A percentile compares a stretch with the other conserved stretches of the same genome.
These are phyloP conservation scores for Ancistrus triradiatus DNA, from an alignment of 2,113 vertebrate genomes.

Conservation along the genomic window DNA sequence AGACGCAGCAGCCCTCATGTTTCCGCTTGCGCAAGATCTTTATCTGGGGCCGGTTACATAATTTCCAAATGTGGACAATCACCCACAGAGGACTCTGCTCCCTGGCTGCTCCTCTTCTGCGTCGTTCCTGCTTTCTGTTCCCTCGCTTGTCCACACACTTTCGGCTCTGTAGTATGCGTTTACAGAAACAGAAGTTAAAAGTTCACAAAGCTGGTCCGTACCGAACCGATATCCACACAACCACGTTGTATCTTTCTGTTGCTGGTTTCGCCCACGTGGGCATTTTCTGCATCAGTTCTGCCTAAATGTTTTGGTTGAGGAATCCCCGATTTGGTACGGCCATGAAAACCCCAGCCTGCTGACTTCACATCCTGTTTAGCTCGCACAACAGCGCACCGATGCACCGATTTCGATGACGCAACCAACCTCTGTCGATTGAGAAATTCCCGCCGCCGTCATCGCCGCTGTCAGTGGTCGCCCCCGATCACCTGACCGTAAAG, in stretches of 20 bases:
- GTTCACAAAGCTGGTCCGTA: too few species aligned
- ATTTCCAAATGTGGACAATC: conserved; percentile 28
- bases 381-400: neutral
- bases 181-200: too few species aligned
- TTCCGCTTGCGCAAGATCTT: conserved; percentile 36
- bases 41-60: conserved; percentile 59
- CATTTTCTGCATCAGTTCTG: conserved; percentile 6
- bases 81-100: too few species aligned
- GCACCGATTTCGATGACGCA: neutral
- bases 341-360: conserved; percentile 24
- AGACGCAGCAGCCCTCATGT: conserved; percentile 10
- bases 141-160: too few species aligned
- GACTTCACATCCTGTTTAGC: conserved; percentile 51
- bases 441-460: conserved; percentile 47
- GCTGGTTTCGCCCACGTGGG: neutral
- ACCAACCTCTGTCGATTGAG: conserved; percentile 44
- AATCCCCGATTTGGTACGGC: conserved; percentile 20
- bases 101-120: too few species aligned
- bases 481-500: conserved; percentile 60
- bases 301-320: conserved; percentile 10
- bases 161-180: too few species aligned
- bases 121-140: too few species aligned
- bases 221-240: conserved; percentile 3
- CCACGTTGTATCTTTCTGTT: neutral
- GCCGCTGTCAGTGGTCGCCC: conserved; percentile 41